A percentile compares a stretch with the other conserved stretches of the same genome.
These are phyloP conservation scores for Acrobasis consociella DNA, from an alignment of 2,888 invertebrate genomes.

Conservation along the genomic window DNA sequence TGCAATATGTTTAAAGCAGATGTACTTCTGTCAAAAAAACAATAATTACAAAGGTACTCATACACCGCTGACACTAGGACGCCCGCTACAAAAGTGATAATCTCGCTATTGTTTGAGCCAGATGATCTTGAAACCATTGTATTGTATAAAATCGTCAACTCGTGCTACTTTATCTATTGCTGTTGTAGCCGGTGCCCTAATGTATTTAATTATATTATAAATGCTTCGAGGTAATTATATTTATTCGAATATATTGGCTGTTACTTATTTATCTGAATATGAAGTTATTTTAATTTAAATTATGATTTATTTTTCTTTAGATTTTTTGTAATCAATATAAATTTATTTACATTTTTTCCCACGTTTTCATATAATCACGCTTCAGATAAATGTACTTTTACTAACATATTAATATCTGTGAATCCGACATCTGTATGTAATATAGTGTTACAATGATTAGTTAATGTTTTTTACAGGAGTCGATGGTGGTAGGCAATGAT, in stretches of 20 bases:
- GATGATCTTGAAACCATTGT: no score
- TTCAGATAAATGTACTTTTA: conserved; percentile 7
- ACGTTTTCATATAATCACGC: not conserved
- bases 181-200: not conserved
- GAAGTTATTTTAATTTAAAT: not conserved
- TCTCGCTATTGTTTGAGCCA: no score
- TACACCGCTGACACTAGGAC: no score
- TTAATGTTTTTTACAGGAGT: conserved; percentile 28
- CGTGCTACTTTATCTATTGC: no score
- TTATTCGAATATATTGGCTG: conserved; percentile 21
- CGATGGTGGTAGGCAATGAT: conserved; percentile 23
- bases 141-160: no score
- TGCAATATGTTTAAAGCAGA: conserved; percentile 36
- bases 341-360: conserved; percentile 2
- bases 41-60: no score
- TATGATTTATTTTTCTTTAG: conserved; percentile 29
- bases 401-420: not conserved
- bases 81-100: no score
- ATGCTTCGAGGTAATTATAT: not conserved
- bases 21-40: not conserved
- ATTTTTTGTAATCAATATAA: not conserved
- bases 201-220: not conserved
- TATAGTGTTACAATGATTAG: conserved; percentile 27
- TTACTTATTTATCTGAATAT: not conserved
- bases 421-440: conserved; percentile 22